These are phyloP conservation scores for Indri indri DNA, from an alignment of 2,113 vertebrate species.

Conservation along the genomic window DNA sequence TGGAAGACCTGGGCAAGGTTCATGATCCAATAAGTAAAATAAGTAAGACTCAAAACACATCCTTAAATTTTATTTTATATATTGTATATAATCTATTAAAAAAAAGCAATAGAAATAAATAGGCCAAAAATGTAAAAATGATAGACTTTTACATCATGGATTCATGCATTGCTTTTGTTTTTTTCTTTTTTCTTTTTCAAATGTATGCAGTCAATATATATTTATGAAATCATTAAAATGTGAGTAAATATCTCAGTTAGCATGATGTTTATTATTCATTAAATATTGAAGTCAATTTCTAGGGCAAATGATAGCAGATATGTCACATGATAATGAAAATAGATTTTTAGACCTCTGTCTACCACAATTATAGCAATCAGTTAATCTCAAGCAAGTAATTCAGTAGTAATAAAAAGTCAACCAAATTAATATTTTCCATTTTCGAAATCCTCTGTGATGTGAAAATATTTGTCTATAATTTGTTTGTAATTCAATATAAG, in stretches of 20 bases:
- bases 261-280: background rate
- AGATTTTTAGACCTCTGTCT: background rate
- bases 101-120: background rate
- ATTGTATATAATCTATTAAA: background rate
- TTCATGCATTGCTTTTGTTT: background rate
- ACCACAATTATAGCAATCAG: background rate
- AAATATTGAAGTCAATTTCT: background rate
- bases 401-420: background rate
- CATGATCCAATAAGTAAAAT: background rate
- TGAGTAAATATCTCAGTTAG: background rate
- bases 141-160: background rate
- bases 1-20: background rate
- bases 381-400: background rate
- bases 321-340: background rate
- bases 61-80: background rate
- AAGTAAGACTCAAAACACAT: background rate
- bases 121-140: background rate
- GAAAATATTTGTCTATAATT: background rate
- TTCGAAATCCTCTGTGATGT: constrained; percentile 8
- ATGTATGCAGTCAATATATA: background rate
- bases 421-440: background rate
- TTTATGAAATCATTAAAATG: background rate
- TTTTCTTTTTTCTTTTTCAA: background rate
- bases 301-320: background rate
- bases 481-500: background rate